phyloP scores from a whole-genome alignment of 2,797 vertebrate genomes.

The Kryptolebias ocellatus region DNA sequence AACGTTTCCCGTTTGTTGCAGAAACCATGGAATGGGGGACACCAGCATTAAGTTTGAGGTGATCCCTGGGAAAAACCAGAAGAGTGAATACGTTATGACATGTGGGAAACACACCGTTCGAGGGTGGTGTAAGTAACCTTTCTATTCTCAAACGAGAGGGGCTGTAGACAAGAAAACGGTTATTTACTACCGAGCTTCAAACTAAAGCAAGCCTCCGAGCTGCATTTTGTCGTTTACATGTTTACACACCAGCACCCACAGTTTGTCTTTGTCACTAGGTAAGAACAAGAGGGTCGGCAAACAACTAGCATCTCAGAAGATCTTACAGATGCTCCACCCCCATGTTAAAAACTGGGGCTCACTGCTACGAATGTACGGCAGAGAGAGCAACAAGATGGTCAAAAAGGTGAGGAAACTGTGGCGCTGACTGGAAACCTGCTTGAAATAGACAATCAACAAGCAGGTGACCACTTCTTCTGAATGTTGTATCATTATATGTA shows the following conservation, averaged over 20 bases:
- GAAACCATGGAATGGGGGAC: constrained; percentile 99
- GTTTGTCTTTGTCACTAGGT: constrained; percentile 76
- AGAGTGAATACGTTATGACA: constrained; percentile 99
- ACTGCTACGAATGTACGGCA: constrained; percentile 96
- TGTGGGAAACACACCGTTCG: constrained; percentile 98
- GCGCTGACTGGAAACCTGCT: no score
- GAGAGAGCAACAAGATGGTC: constrained; percentile 98
- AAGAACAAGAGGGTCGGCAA: constrained; percentile 99
- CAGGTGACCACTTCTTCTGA: no score
- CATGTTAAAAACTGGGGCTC: constrained; percentile 99
- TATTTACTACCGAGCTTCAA: no score
- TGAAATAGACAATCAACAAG: no score
- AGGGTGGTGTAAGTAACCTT: constrained; percentile 94
- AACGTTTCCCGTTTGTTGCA: constrained; percentile 44
- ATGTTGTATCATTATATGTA: no score
- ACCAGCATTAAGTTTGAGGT: constrained; percentile 99
- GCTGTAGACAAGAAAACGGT: no score
- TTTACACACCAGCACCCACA: no score
- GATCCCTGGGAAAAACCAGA: constrained; percentile 99
- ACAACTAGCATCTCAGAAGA: constrained; percentile 98
- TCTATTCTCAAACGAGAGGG: no score
- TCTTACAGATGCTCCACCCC: constrained; percentile 97
- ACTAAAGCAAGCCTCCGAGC: no score
- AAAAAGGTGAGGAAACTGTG: constrained; percentile 87
- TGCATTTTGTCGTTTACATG: background rate